Percentiles rank a stretch among this genome's conserved stretches.
These are phyloP conservation scores for Epiperipatus broadwayi DNA, from an alignment of 2,888 invertebrate species.

Conservation along the genomic window DNA sequence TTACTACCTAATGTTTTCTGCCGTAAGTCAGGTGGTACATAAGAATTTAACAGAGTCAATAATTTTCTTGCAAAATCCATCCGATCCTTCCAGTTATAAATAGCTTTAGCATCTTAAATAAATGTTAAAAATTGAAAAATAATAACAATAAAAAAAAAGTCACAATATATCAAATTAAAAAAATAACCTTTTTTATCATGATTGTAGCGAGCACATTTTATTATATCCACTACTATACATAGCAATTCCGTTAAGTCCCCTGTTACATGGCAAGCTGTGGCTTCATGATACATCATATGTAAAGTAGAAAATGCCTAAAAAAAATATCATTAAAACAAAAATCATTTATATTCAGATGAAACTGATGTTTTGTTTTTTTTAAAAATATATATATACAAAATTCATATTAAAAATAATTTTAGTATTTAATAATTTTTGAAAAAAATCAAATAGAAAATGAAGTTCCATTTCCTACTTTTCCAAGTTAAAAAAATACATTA, in stretches of 20 bases:
- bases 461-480: too few relatives aligned
- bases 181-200: conserved; percentile 41
- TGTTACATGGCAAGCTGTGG: conserved; percentile 65
- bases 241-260: conserved; percentile 66
- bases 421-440: too few relatives aligned
- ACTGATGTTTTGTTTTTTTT: conserved; percentile 4
- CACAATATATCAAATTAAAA: too few relatives aligned
- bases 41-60: conserved; percentile 67
- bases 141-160: too few relatives aligned
- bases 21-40: conserved; percentile 64
- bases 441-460: too few relatives aligned
- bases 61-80: conserved; percentile 67
- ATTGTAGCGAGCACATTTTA: conserved; percentile 28
- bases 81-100: conserved; percentile 48
- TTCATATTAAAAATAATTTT: not conserved
- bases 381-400: not conserved
- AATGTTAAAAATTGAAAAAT: not conserved
- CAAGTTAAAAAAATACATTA: too few relatives aligned
- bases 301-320: conserved; percentile 65
- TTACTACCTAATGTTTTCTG: too few relatives aligned
- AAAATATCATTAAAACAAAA: too few relatives aligned
- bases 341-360: not conserved
- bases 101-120: conserved; percentile 14
- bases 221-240: conserved; percentile 32
- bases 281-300: conserved; percentile 83